Percentiles rank a stretch among this genome's conserved stretches.
phyloP scores from a whole-genome alignment of 1,140 invertebrate genomes.

The Tribolium castaneum region DNA sequence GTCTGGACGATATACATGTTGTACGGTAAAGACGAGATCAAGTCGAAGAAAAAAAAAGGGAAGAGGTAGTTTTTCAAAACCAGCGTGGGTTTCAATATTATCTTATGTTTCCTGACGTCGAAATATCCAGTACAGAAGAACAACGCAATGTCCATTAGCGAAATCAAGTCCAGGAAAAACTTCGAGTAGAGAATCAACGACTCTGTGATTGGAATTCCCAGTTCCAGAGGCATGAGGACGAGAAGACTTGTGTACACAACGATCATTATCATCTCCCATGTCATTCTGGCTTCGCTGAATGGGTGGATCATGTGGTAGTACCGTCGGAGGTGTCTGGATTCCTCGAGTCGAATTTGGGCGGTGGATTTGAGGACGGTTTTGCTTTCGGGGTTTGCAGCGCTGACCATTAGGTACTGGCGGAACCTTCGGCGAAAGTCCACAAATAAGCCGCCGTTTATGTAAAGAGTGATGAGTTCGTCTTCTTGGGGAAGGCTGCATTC shows the following conservation, averaged over 20 bases:
- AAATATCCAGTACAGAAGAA: slow-evolving; percentile 46
- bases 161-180: slow-evolving; percentile 35
- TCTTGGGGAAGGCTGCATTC: slow-evolving; percentile 21
- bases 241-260: slow-evolving; percentile 4
- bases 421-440: slow-evolving; percentile 41
- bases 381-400: slow-evolving; percentile 40
- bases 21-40: slow-evolving; percentile 24
- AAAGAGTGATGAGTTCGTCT: slow-evolving; percentile 26
- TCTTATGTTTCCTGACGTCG: slow-evolving; percentile 20
- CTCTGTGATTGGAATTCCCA: background rate
- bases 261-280: slow-evolving; percentile 39
- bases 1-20: background rate
- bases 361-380: slow-evolving; percentile 48
- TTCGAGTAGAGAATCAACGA: background rate
- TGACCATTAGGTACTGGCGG: slow-evolving; percentile 43
- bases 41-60: slow-evolving; percentile 30
- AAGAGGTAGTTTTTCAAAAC: slow-evolving; percentile 20
- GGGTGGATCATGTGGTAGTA: slow-evolving; percentile 51
- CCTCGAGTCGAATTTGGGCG: slow-evolving; percentile 45
- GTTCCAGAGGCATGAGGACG: slow-evolving; percentile 38
- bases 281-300: slow-evolving; percentile 43
- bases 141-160: slow-evolving; percentile 31
- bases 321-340: slow-evolving; percentile 42
- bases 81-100: slow-evolving; percentile 1
- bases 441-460: slow-evolving; percentile 46